Percentiles rank a stretch among this genome's conserved stretches.
Conservation (phyloP, 2,888 invertebrate genomes). For the Agrotis segetum region DNA sequence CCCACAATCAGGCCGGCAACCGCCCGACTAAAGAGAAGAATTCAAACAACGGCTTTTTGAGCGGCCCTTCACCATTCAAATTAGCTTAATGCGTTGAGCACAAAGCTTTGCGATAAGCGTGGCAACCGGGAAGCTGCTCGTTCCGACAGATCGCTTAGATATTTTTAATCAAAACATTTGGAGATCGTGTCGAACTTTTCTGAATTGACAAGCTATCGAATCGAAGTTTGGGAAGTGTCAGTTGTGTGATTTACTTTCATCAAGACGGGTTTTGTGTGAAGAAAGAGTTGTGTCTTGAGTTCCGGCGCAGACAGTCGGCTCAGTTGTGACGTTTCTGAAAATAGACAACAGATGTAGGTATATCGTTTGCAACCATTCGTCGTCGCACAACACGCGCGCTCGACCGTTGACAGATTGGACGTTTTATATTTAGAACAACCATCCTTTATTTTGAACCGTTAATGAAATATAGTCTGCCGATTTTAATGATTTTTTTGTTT, state of each 20-base stretch:
- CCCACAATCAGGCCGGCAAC: conserved; percentile 84
- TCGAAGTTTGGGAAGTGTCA: conserved; percentile 66
- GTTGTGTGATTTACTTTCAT: conserved; percentile 72
- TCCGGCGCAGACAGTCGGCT: conserved; percentile 84
- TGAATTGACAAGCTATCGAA: conserved; percentile 60
- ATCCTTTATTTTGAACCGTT: conserved; percentile 86
- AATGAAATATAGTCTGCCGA: conserved; percentile 87
- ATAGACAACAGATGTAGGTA: conserved; percentile 89
- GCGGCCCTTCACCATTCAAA: conserved; percentile 88
- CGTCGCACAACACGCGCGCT: conserved; percentile 88
- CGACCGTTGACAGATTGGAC: conserved; percentile 90
- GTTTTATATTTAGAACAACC: conserved; percentile 87
- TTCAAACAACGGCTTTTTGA: conserved; percentile 89
- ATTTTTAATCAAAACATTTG: conserved; percentile 77
- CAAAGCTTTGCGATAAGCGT: conserved; percentile 88
- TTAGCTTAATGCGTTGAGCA: conserved; percentile 89
- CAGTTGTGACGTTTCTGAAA: conserved; percentile 86
- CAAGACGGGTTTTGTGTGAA: conserved; percentile 68
- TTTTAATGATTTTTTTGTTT: conserved; percentile 69
- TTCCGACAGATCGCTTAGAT: conserved; percentile 77
- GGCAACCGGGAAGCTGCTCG: conserved; percentile 79
- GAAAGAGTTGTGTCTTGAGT: conserved; percentile 82
- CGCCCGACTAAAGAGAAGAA: conserved; percentile 85
- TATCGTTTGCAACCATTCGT: conserved; percentile 88
- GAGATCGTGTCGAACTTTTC: conserved; percentile 67